These are phyloP conservation scores for Pitta sordida DNA, from an alignment of 2,113 vertebrate species.

Conservation along the genomic window DNA sequence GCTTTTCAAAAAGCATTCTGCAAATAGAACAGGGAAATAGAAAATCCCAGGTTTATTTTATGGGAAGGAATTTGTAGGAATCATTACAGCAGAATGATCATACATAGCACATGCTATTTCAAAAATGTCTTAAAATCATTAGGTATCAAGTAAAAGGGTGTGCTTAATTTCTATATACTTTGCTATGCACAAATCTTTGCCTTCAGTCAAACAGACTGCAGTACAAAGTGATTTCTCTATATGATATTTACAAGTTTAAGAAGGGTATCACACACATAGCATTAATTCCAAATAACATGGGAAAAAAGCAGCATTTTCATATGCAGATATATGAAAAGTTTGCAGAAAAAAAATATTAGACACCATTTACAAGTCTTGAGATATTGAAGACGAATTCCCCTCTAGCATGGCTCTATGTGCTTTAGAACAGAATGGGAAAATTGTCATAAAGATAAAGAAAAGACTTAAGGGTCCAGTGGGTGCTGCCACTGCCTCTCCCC, in stretches of 20 bases:
- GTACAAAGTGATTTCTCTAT: not conserved
- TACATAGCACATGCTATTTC: not conserved
- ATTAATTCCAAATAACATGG: not conserved
- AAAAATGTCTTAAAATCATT: not conserved
- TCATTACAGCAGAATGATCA: not conserved
- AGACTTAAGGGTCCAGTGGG: not conserved
- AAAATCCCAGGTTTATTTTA: not conserved
- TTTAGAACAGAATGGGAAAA: not conserved
- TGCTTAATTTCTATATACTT: not conserved
- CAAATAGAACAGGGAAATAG: not conserved
- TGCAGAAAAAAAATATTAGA: not conserved
- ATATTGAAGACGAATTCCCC: not conserved
- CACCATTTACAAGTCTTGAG: not conserved
- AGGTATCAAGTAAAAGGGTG: not conserved
- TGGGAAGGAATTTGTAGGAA: not conserved
- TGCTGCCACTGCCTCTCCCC: not conserved
- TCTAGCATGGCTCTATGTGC: not conserved
- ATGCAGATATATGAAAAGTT: not conserved
- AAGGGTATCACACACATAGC: not conserved
- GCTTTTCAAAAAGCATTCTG: not conserved
- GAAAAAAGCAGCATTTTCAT: not conserved
- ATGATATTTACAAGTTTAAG: not conserved
- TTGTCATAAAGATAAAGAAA: not conserved
- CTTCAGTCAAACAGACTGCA: not conserved
- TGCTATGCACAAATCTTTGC: not conserved